phyloP scores from a whole-genome alignment of 2,113 vertebrate genomes.

The Zapus hudsonius region DNA sequence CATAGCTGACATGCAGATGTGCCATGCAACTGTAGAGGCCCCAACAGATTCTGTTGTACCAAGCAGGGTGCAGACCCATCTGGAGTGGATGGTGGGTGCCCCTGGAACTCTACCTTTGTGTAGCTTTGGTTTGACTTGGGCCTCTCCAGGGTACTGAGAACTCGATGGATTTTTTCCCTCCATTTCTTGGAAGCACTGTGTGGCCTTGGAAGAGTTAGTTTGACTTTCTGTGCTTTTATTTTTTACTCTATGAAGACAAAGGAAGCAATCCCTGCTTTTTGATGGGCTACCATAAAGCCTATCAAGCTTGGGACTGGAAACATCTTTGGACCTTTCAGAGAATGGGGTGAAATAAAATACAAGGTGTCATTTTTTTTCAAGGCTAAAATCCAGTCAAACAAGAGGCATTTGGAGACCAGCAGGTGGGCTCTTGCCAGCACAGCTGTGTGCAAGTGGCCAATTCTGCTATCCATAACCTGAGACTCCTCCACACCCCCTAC shows the following conservation, averaged over 20 bases:
- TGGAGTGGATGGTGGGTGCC: rapidly evolving
- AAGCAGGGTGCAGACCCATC: rapidly evolving
- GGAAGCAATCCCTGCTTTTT: constrained; percentile 59
- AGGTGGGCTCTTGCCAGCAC: constrained; percentile 19
- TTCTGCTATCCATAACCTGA: neutral
- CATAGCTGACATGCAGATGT: neutral
- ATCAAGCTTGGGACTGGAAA: constrained; percentile 39
- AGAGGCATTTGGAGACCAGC: constrained; percentile 61
- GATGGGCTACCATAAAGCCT: constrained; percentile 63
- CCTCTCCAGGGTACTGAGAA: neutral
- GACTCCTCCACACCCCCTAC: neutral
- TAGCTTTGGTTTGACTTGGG: neutral
- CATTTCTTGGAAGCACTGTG: neutral
- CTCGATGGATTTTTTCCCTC: neutral
- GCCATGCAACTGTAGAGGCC: neutral
- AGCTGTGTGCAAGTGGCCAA: constrained; percentile 4
- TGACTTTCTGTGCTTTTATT: constrained; percentile 37
- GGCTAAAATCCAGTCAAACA: constrained; percentile 49
- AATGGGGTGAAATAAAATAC: constrained; percentile 71
- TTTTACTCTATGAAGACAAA: constrained; percentile 63
- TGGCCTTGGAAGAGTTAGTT: constrained; percentile 15
- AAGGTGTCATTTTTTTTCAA: constrained; percentile 72
- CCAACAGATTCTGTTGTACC: neutral
- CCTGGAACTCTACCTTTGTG: rapidly evolving
- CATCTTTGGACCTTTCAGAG: constrained; percentile 26